Evolutionary conservation across 2,888 invertebrate genomes (phyloP), one percentile per base, ranked within the genome.

Genomic region (Agrotis clavis): DNA sequence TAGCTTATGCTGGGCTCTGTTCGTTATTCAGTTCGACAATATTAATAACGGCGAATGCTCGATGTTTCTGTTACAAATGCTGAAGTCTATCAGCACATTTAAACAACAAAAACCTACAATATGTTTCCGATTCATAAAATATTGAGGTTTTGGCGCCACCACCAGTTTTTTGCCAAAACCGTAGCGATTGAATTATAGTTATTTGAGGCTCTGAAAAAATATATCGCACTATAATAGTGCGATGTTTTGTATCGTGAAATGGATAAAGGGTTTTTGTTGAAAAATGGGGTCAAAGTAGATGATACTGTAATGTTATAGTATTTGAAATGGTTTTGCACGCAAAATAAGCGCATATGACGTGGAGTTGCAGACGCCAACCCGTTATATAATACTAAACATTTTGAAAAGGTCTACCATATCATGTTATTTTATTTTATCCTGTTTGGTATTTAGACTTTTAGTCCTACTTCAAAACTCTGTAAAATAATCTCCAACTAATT

Each of bases 141-240:
- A 82, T 77, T 48, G 59, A 5, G 54, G 68, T 77, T 71, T 53
- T 65, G 50, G 61, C 67, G 25, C 35, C 57, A 53, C 75, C 41
- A 25, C 50, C 51, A 65, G 50, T 73, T 85, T 86, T 82, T 75
- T 61, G 14, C 53, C 59, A 11, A 68, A 69, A 63, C 45, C 45
- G 16, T 1, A 62, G 47, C 64, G 59, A 85, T 78, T 64, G 77
- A 75, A 82, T 72, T 41, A 65, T 69, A 77, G 79, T 79, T 77
- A 81, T 69, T 62, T 19, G 47, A 63, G 53, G 54, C 59, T 73
- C 62, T 68, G 56, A 74, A 67, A 65, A 76, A 80, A 71, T 50
- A 79, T 70, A 67, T 82, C 30, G 63, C 16, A 41, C 53, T 62
- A 57, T 74, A 69, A 80, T 35, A 61, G 53, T 21, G 47, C 64